A percentile compares a stretch with the other conserved stretches of the same genome.
Evolutionary conservation across 2,113 vertebrate genomes (phyloP).

Genomic region (Atherinomorus stipes): DNA sequence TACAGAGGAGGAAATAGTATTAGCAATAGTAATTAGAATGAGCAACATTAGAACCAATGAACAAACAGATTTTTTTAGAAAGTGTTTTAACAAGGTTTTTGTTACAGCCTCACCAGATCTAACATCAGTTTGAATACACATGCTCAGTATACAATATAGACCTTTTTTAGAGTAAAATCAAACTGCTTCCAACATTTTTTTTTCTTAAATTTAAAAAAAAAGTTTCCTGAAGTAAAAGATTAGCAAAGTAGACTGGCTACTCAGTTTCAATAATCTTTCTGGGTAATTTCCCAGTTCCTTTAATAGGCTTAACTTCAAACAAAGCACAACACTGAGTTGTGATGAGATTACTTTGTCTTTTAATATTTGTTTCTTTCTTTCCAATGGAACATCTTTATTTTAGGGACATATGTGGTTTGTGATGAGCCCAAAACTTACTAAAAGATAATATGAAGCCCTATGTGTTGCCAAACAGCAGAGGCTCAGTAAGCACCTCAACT

Average conservation of each 20-base stretch:
- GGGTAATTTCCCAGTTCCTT: neutral
- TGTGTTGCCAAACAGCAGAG: neutral
- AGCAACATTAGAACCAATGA: neutral
- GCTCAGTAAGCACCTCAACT: neutral
- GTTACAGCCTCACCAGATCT: neutral
- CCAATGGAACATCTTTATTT: neutral
- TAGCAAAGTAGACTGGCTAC: neutral
- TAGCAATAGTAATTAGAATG: neutral
- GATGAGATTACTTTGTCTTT: too few species aligned
- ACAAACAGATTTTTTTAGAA: neutral
- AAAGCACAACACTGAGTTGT: neutral
- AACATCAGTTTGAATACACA: neutral
- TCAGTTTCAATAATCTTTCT: neutral
- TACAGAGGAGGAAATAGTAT: neutral
- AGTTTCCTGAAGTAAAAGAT: neutral
- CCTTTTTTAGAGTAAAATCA: neutral
- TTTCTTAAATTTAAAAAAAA: too few species aligned
- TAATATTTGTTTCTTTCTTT: neutral
- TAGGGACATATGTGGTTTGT: neutral
- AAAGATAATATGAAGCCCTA: neutral
- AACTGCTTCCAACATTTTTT: neutral
- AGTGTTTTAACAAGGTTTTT: neutral
- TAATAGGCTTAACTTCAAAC: constrained; percentile 20
- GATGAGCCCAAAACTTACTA: neutral
- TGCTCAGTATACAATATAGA: neutral